Evolutionary conservation across 2,797 vertebrate genomes (phyloP), one percentile per base, ranked within the genome.

Genomic region (Halcyon leucocephala): DNA sequence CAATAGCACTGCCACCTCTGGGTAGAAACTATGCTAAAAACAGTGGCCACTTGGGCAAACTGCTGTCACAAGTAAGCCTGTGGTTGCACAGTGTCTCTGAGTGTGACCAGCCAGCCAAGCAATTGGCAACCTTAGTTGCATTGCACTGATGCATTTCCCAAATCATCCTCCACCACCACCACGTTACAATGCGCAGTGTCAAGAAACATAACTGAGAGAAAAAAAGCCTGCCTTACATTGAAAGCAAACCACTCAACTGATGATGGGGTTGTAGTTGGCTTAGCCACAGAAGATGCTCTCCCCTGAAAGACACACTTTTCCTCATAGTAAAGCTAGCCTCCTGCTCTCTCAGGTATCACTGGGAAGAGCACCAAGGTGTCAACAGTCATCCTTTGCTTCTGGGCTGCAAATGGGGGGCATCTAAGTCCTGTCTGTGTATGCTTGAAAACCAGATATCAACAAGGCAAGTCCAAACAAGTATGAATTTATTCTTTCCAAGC

Each of bases 31-130:
- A 14, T 6, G 44, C 10, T 51, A 49, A 48, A 48, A 86, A 31
- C 29, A 31, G 48, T 12, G 52, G 21, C 35, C 9, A 2, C 20
- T 33, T 33, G 0, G 1, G 35, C n/a, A 73, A 46, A 42, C 0
- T 58, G n/a, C 42, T 82, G 33, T 39, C 37, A 49, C 54, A 61
- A 22, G 6, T 29, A 16, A 46, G 44, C 17, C 20, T 60, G 48
- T 51, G 35, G 29, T 14, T 64, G 37, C 52, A 18, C 10, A 20
- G 54, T 28, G 31, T n/a, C 57, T 78, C 37, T 84, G 9, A 72
- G 41, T 2, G 2, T 44, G 42, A 78, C 20, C 18, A 71, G 42
- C 35, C 73, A 12, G 29, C 39, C 61, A 51, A 74, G 31, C n/a
- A 67, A 51, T 51, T 6, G 4, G 33, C 19, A 41, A 33, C 29